Base-by-base conservation (phyloP, 2,888 invertebrate species). In the Ichneumoninae sp. region DNA sequence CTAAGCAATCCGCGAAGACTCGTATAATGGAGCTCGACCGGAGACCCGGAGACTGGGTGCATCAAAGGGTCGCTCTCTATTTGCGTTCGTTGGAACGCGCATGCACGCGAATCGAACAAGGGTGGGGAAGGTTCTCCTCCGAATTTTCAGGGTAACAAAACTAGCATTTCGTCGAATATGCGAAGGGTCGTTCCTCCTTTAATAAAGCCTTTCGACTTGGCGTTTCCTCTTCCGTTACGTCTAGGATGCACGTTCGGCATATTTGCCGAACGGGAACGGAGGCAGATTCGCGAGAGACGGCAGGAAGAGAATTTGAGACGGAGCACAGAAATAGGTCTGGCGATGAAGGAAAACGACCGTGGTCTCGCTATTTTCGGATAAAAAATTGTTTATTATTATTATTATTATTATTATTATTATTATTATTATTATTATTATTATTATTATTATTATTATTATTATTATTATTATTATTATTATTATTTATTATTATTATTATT, bases 151-250 rank as follows among this genome's bases (percentile, higher is more conserved):
- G 54, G 10, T 19, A 10, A 22, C 19, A 22, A 54, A 19, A 54
- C 10, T 19, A 10, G 22, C 19, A 54, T 22, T 19, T 22, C 22
- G 19, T 22, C 54, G 8, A 54, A 19, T 10, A 13, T 54, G 13
- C 52, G 60, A 76, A 52, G 63, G 52, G 57, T 52, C 68, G 65
- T 79, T 79, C 69, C 68, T 44, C 54, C 30, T 73, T 60, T 84
- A 85, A 85, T 84, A 73, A 36, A 47, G 47, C 13, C 68, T 60
- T 75, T 74, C 47, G 70, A 65, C 75, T 33, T 77, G 63, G 13
- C 1, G 26, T 68, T 44, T 83, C 66, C 47, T 6, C 44, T 19
- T 80, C 63, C 30, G 57, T 80, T 57, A 54, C 40, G 13, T 30
- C 40, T 7, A 3, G n/a, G 33, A 40, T 66, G 44, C 66, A 19